Percentiles rank a stretch among this genome's conserved stretches.
These are phyloP conservation scores for Agrochola macilenta DNA, from an alignment of 2,888 invertebrate genomes.

Conservation along the genomic window DNA sequence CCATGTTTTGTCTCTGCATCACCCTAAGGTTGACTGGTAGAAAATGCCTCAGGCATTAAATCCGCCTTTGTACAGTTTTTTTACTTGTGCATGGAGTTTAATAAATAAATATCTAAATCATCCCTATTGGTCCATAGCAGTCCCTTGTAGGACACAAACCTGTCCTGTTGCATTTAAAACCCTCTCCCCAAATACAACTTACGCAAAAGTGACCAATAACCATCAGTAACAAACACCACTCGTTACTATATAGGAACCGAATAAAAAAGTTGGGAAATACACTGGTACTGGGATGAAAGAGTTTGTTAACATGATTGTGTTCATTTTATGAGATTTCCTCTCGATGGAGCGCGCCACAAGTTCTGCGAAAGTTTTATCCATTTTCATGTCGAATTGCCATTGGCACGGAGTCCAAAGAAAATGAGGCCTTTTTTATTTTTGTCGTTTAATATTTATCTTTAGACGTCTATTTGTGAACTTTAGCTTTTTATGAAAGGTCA, in stretches of 20 bases:
- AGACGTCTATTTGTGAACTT: conserved; percentile 9
- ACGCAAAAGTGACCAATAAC: not conserved
- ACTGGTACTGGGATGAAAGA: conserved; percentile 30
- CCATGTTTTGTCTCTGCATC: too few relatives aligned
- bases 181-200: not conserved
- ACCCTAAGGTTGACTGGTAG: too few relatives aligned
- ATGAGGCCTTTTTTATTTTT: not conserved
- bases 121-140: not conserved
- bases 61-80: too few relatives aligned
- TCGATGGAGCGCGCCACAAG: conserved; percentile 47
- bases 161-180: not conserved
- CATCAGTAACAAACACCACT: not conserved
- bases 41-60: too few relatives aligned
- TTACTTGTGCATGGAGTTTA: too few relatives aligned
- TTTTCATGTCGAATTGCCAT: conserved; percentile 41
- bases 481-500: not conserved
- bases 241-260: conserved; percentile 14
- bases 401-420: conserved; percentile 9
- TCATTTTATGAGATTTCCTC: conserved; percentile 53
- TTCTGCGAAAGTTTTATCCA: conserved; percentile 39
- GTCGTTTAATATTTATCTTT: conserved; percentile 11
- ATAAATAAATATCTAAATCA: too few relatives aligned
- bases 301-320: conserved; percentile 49
- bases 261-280: conserved; percentile 39
- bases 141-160: not conserved